phyloP scores from a whole-genome alignment of 2,113 vertebrate species.

The Columba janthina region DNA sequence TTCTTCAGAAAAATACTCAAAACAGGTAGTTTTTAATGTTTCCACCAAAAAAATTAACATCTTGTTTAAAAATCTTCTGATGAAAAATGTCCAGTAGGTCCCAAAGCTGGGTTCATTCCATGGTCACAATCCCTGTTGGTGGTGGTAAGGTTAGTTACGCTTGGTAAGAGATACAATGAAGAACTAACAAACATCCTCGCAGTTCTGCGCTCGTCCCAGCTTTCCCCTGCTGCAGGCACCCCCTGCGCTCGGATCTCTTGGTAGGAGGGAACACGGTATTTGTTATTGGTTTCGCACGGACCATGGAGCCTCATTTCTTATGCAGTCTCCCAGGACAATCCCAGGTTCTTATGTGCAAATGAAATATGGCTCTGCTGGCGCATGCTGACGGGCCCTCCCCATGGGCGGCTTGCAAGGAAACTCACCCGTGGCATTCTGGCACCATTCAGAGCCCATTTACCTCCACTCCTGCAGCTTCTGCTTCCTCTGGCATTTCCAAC shows the following conservation, averaged over 20 bases:
- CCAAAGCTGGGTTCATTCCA: not conserved
- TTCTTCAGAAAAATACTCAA: not conserved
- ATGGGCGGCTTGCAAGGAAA: slow-evolving; percentile 13
- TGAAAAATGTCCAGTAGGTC: not conserved
- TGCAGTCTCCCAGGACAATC: not conserved
- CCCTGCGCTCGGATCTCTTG: not conserved
- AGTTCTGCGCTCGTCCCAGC: not conserved
- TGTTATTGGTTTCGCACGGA: not conserved
- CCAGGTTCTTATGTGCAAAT: not conserved
- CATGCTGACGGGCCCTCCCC: slow-evolving; percentile 2
- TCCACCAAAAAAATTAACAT: not conserved
- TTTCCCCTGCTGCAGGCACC: not conserved
- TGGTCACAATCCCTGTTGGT: not conserved
- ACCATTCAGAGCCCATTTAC: slow-evolving; percentile 27
- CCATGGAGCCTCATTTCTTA: slow-evolving; percentile 8
- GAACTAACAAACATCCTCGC: slow-evolving; percentile 3
- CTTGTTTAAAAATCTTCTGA: not conserved
- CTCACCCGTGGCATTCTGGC: slow-evolving; percentile 24
- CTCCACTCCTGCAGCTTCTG: slow-evolving; percentile 39
- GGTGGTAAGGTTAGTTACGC: not conserved
- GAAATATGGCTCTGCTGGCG: slow-evolving; percentile 29
- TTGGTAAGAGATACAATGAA: not conserved
- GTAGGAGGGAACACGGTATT: not conserved
- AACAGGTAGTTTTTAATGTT: not conserved
- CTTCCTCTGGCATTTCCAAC: not conserved